Evolutionary conservation across 2,113 vertebrate genomes (phyloP).

Genomic region (Chionodraco myersi): DNA sequence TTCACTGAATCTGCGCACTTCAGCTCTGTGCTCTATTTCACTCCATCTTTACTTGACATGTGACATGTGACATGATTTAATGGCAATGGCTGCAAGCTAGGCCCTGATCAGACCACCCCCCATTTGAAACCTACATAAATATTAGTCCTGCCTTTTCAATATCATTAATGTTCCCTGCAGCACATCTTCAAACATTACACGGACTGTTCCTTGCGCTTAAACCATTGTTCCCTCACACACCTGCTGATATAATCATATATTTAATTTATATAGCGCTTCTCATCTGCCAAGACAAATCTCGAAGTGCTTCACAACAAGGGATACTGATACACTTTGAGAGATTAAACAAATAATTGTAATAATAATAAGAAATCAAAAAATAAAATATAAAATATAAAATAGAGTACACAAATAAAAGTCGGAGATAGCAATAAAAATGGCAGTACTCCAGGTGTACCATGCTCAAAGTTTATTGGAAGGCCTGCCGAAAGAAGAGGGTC

Average conservation of each 20-base stretch:
- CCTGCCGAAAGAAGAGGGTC: too few relatives aligned
- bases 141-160: neutral
- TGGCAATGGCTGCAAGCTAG: neutral
- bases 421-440: too few relatives aligned
- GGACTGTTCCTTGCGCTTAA: neutral
- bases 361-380: too few relatives aligned
- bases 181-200: neutral
- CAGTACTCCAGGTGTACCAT: too few relatives aligned
- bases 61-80: neutral
- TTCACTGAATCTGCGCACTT: slow-evolving; percentile 18
- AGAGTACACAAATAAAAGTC: too few relatives aligned
- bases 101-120: neutral
- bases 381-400: too few relatives aligned
- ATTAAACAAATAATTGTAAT: too few relatives aligned
- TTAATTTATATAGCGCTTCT: too few relatives aligned
- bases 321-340: too few relatives aligned
- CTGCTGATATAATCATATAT: slow-evolving; percentile 38
- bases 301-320: too few relatives aligned
- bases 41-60: slow-evolving; percentile 2
- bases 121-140: neutral
- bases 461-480: too few relatives aligned
- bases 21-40: neutral
- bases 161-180: neutral
- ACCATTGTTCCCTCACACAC: slow-evolving; percentile 29
- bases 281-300: too few relatives aligned